Evolutionary conservation across 2,113 vertebrate genomes (phyloP).

Genomic region (Anseranas semipalmata): DNA sequence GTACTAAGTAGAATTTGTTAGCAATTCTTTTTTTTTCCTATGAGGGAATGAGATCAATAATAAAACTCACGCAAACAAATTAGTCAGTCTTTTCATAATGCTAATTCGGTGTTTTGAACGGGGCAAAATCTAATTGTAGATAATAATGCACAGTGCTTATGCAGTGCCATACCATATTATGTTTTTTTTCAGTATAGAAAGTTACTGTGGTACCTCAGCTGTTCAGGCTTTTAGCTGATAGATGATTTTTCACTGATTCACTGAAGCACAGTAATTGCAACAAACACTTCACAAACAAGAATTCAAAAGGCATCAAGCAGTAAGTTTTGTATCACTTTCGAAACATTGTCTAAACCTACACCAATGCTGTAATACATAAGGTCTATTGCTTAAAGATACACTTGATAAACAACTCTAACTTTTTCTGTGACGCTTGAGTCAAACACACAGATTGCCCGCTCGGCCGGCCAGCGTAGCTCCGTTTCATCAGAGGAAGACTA

Average conservation of each 20-base stretch:
- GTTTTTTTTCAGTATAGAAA: neutral
- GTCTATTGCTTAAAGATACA: neutral
- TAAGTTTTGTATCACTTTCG: neutral
- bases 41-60: neutral
- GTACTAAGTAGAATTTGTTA: neutral
- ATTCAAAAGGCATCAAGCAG: neutral
- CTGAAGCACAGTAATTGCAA: neutral
- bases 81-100: neutral
- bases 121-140: neutral
- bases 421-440: neutral
- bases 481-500: neutral
- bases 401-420: neutral
- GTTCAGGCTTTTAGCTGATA: neutral
- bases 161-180: neutral
- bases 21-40: neutral
- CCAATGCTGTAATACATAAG: neutral
- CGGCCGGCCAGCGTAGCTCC: neutral
- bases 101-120: neutral
- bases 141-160: neutral
- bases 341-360: neutral
- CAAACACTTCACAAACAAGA: neutral
- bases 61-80: neutral
- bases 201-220: neutral
- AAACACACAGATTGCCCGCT: neutral
- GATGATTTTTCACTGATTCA: neutral